A percentile compares a stretch with the other conserved stretches of the same genome.
phyloP scores from a whole-genome alignment of 2,797 vertebrate species.

The Sibirionetta formosa region DNA sequence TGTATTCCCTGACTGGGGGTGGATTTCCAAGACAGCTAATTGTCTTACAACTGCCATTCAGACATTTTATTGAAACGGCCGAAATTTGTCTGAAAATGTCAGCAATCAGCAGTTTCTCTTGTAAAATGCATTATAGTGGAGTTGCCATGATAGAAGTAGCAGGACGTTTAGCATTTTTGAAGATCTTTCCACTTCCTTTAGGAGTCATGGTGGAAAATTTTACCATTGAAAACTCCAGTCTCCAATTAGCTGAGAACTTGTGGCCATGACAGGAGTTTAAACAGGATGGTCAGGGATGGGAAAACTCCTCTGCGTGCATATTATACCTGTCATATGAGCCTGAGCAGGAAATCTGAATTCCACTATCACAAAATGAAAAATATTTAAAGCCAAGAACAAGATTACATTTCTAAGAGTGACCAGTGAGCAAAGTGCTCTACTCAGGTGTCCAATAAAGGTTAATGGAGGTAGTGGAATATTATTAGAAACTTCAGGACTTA shows the following conservation, averaged over 20 bases:
- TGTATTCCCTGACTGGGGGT: not conserved
- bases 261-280: not conserved
- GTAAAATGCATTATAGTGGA: rapidly evolving
- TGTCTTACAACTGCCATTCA: not conserved
- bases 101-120: not conserved
- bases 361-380: rapidly evolving
- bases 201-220: not conserved
- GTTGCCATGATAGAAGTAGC: not conserved
- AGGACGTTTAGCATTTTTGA: not conserved
- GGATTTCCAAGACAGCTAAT: not conserved
- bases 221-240: not conserved
- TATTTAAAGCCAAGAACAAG: not conserved
- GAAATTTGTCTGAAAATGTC: rapidly evolving
- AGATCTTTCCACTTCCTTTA: not conserved
- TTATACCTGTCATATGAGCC: not conserved
- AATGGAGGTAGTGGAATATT: not conserved
- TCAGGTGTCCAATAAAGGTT: not conserved
- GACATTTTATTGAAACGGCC: not conserved
- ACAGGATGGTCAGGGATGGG: not conserved
- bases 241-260: not conserved
- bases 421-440: not conserved
- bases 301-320: not conserved
- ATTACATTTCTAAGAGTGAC: not conserved
- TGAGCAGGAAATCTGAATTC: not conserved
- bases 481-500: not conserved